Evolutionary conservation across 2,113 vertebrate species (phyloP), one percentile per base, ranked within the genome.

Genomic region (Coptodon bakossiorum): DNA sequence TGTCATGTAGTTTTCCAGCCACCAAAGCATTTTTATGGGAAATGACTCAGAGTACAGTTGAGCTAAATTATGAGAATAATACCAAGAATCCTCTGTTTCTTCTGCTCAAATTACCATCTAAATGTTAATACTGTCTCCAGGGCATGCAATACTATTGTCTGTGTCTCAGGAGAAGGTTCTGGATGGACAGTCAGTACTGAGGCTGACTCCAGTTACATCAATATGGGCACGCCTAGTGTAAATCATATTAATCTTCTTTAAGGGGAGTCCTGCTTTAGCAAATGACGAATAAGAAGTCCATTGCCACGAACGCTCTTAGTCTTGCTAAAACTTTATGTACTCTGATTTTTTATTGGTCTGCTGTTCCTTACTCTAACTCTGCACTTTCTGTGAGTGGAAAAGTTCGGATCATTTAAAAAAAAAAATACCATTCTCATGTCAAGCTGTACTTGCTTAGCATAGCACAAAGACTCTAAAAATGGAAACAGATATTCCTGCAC

Each of bases 61-160:
- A 76, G 4, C 36, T 79, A 29, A 80, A 81, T 92, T 63, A 50
- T 66, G 12, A 82, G n/a, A 87, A 83, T 10, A 63, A 83, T 68
- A 16, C 88, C 29, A 83, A 57, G 22, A 88, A 86, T 86, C 29
- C 24, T 53, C 5, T 16, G 12, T 86, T 87, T 82, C 56, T 83
- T 89, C 40, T 89, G 78, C 83, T 91, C 86, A 22, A 29, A 85
- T 95, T 95, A 91, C 91, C 83, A 78, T 79, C 22, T 85, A 83
- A 91, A 94, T 89, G 83, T 43, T 84, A 91, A 24, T 4, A 40
- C 59, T 81, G 50, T 68, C 91, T 83, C 17, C 38, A 54, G 89
- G 90, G 50, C 50, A 84, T 24, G 57, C 10, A 31, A 16, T 4
- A 5, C 59, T 89, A 85, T 95, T 95, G 92, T 95, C 38, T 92